Evolutionary conservation across 1,140 invertebrate species (phyloP).

Genomic region (Tyrophagus putrescentiae): DNA sequence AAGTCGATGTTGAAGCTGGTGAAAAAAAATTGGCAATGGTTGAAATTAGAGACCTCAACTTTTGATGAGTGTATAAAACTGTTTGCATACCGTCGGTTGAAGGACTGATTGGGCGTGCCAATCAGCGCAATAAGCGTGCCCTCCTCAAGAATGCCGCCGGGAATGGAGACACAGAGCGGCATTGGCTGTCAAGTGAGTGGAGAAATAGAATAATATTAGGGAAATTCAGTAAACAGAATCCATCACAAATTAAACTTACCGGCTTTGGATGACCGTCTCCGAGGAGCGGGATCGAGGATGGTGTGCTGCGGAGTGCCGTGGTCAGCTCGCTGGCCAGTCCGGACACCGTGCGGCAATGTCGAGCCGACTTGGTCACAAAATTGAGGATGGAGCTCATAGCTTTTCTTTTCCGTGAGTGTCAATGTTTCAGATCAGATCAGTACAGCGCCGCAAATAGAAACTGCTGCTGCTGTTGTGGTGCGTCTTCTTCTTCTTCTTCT

Average conservation of each 20-base stretch:
- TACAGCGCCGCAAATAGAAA: too few relatives aligned
- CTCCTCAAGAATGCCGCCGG: not conserved
- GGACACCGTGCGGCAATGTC: too few relatives aligned
- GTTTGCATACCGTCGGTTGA: not conserved
- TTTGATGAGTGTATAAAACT: too few relatives aligned
- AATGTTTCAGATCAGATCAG: too few relatives aligned
- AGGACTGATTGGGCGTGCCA: not conserved
- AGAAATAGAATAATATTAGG: not conserved
- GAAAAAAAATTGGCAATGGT: not conserved
- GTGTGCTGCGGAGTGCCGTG: not conserved
- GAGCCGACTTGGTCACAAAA: too few relatives aligned
- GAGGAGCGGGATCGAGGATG: slow-evolving; percentile 2
- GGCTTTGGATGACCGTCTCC: not conserved
- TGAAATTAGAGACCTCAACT: too few relatives aligned
- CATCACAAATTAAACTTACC: not conserved
- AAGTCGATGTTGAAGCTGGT: not conserved
- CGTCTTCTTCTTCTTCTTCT: too few relatives aligned
- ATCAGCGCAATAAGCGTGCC: not conserved
- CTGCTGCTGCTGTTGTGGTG: too few relatives aligned
- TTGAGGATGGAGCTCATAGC: too few relatives aligned
- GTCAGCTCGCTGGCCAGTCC: not conserved
- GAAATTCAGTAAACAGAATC: not conserved
- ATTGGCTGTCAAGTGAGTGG: not conserved
- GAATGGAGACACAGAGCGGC: slow-evolving; percentile 3
- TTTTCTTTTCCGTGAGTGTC: too few relatives aligned